Evolutionary conservation across 2,888 invertebrate genomes (phyloP), one percentile per base, ranked within the genome.

Genomic region (Dolichopus griseipennis): DNA sequence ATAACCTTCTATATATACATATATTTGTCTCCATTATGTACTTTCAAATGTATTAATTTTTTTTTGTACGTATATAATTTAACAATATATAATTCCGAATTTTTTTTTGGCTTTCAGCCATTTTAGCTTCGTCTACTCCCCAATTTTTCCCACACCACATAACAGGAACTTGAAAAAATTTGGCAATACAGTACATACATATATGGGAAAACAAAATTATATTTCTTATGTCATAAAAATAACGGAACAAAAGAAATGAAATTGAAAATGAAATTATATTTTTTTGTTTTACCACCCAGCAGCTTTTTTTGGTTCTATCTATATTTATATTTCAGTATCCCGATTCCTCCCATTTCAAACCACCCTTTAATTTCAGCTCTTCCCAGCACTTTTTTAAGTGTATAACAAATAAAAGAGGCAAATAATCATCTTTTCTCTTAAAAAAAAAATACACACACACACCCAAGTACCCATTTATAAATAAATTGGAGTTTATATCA

Each of bases 91-190:
- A 18, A 52, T 52, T 52, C 52, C 52, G 52, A 52, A 9, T 18
- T 52, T 52, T 52, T 18, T 52, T 52, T 52, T 52, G 52, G 52
- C 52, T 52, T 52, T 52, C 52, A 52, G 52, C 52, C 52, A 52
- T 52, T 52, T 52, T 52, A 52, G 52, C 27, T 27, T 52, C 37
- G 5, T 27, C n/a, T n/a, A 27, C 5, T 27, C 27, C 27, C 27
- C 27, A 27, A n/a, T 27, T 27, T 27, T 27, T 5, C 2, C 27
- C 5, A 5, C 27, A 27, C 27, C 5, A 27, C 27, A 27, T 5
- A 27, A 27, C 2, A 27, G 27, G 27, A 27, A 27, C 27, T 27
- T n/a, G n/a, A n/a, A 27, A 27, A 27, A 27, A 5, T 27, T 27
- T 27, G 27, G 27, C 5, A 27, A 27, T 4, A 27, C 27, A 27